Evolutionary conservation across 1,140 invertebrate genomes (phyloP), one percentile per base, ranked within the genome.

Genomic region (Cryptotermes secundus): DNA sequence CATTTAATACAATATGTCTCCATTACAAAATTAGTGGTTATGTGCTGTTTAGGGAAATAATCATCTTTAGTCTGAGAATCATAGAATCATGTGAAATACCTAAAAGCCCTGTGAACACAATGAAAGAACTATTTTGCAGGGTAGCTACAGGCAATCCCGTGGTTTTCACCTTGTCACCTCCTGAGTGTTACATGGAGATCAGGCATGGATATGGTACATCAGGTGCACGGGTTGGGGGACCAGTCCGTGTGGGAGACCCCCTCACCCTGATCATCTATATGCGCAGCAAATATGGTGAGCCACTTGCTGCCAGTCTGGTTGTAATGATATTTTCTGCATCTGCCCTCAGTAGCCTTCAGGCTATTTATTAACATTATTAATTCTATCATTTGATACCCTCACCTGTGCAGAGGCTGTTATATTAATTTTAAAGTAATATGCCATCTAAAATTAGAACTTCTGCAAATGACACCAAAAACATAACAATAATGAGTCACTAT

Each of bases 111-210:
- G n/a, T n/a, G n/a, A n/a, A n/a, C n/a, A n/a, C n/a, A n/a, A n/a
- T n/a, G n/a, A n/a, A n/a, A n/a, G n/a, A n/a, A n/a, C n/a, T n/a
- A n/a, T n/a, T n/a, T 49, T 91, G 85, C 89, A 97, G 96, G 90
- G 96, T 97, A 83, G 96, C 96, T 45, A 98, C 97, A 80, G 97
- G 96, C 81, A 97, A 97, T 91, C 97, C 97, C 22, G 96, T 98
- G 22, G 95, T 97, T n/a, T 98, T 98, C 87, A 98, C 97, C 0
- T 90, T 98, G 49, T 96, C 96, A 87, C 97, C 97, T 22, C 97
- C 97, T 1, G 96, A 98, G 89, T 98, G 96, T 88, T 97, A 97
- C 90, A 98, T 98, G 97, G 97, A 98, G 90, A 97, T 98, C 87
- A 92, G 96, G 83, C 95, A 96, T 86, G 97, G 97, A 31, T 97